Evolutionary conservation across 1,140 invertebrate genomes (phyloP), one percentile per base, ranked within the genome.

Genomic region (Babylonia areolata): DNA sequence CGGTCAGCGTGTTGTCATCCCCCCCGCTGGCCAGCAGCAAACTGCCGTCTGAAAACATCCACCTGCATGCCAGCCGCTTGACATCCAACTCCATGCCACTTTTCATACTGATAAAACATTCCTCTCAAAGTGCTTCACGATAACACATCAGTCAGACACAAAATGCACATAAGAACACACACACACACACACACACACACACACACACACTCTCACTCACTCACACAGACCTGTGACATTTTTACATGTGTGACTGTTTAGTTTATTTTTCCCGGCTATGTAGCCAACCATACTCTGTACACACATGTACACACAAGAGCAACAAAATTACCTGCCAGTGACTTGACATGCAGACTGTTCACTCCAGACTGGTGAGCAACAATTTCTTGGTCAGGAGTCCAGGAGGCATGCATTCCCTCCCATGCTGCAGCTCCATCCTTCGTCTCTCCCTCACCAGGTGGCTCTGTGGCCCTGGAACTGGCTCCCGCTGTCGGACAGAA

Each of bases 331-430:
- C 88, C 88, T 81, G 58, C 33, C 79, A 88, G 37, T 85, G 88
- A 88, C 31, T 87, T 86, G 78, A 90, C 71, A 91, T 95, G 95
- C 75, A 95, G 94, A 87, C 95, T 95, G 92, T 97, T 97, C 23
- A 97, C 96, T 77, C 97, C 97, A 39, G 96, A 96, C 92, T 97
- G 96, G 93, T 97, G 96, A 15, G 95, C 91, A 84, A 91, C 93
- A 20, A 95, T 89, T 69, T 87, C 90, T 83, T 93, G 93, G 81
- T 95, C 93, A 78, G 94, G 95, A 84, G 91, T 69, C 81, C 79
- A 85, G 37, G 31, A 23, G n/a, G 33, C 20, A 33, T 28, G 6
- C 79, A 35, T 23, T 37, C 39, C 0, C 51, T 2, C 5, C 0
- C 58, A 64, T n/a, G n/a, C n/a, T n/a, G 58, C 17, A 28, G 58